Conservation (phyloP, 2,888 invertebrate species). For the Timandra comae region DNA sequence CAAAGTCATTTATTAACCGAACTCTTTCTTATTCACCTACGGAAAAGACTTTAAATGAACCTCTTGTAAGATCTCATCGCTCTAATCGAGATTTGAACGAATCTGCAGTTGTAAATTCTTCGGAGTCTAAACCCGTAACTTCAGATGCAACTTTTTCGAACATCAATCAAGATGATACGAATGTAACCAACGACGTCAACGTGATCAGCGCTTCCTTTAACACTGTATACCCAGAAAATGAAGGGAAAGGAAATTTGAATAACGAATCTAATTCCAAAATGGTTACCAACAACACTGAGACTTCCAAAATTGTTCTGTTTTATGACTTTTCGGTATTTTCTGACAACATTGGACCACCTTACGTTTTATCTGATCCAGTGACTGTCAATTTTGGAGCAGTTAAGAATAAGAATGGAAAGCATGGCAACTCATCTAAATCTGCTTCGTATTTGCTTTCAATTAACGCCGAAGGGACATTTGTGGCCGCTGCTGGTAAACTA, state of each 20-base stretch:
- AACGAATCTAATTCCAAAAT: constrained; percentile 1
- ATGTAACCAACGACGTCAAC: too few species aligned
- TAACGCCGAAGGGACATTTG: constrained; percentile 48
- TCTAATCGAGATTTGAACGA: constrained; percentile 30
- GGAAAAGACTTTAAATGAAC: constrained; percentile 19
- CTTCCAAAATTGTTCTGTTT: constrained; percentile 36
- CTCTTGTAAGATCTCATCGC: constrained; percentile 35
- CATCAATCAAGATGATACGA: too few species aligned
- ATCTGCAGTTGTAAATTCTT: too few species aligned
- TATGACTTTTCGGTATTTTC: constrained; percentile 42
- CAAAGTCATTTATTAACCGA: constrained; percentile 37
- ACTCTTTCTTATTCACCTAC: constrained; percentile 24
- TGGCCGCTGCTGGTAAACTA: constrained; percentile 42
- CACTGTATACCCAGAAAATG: too few species aligned
- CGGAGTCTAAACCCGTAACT: too few species aligned
- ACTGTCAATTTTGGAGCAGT: too few species aligned
- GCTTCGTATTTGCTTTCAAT: constrained; percentile 37
- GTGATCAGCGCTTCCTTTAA: too few species aligned
- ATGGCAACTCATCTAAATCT: constrained; percentile 7
- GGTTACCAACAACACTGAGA: constrained; percentile 11
- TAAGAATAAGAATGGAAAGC: too few species aligned
- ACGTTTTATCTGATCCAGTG: constrained; percentile 24
- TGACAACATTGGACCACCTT: constrained; percentile 29
- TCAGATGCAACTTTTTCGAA: too few species aligned
- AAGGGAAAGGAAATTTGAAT: too few species aligned